Evolutionary conservation across 2,888 invertebrate genomes (phyloP).

Genomic region (Cephus pulcher): DNA sequence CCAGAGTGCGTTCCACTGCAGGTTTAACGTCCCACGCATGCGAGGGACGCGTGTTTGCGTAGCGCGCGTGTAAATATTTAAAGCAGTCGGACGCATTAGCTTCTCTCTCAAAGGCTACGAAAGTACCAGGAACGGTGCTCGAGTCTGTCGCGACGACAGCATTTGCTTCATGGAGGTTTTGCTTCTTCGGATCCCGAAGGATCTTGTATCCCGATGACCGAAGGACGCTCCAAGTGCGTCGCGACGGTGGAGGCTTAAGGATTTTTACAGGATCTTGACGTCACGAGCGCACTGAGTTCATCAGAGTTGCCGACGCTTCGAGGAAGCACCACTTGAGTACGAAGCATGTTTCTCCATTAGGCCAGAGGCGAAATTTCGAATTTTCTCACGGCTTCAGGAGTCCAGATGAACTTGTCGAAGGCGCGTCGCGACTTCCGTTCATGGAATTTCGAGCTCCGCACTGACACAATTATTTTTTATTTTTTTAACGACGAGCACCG

Average conservation of each 20-base stretch:
- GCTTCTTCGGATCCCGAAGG: neutral
- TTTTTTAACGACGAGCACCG: no score
- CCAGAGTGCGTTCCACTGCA: conserved; percentile 21
- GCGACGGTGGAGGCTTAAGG: neutral
- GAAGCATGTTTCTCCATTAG: neutral
- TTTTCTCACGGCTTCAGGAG: no score
- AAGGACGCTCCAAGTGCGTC: conserved; percentile 5
- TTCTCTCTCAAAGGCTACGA: conserved; percentile 4
- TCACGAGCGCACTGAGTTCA: neutral
- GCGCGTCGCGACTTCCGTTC: no score
- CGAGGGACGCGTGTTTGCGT: conserved; percentile 15
- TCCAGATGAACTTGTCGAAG: no score
- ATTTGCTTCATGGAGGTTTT: neutral
- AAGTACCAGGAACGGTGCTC: conserved; percentile 11
- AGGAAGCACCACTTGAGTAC: neutral
- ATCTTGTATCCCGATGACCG: conserved; percentile 9
- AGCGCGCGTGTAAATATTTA: conserved; percentile 23
- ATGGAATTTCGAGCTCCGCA: no score
- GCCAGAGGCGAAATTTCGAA: neutral
- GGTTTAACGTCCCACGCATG: conserved; percentile 6
- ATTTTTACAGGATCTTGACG: neutral
- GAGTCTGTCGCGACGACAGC: conserved; percentile 7
- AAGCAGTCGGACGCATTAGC: conserved; percentile 18
- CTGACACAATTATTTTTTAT: no score
- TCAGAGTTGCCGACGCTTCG: neutral